phyloP scores from a whole-genome alignment of 1,140 invertebrate genomes.

The Agraylea sexmaculata region DNA sequence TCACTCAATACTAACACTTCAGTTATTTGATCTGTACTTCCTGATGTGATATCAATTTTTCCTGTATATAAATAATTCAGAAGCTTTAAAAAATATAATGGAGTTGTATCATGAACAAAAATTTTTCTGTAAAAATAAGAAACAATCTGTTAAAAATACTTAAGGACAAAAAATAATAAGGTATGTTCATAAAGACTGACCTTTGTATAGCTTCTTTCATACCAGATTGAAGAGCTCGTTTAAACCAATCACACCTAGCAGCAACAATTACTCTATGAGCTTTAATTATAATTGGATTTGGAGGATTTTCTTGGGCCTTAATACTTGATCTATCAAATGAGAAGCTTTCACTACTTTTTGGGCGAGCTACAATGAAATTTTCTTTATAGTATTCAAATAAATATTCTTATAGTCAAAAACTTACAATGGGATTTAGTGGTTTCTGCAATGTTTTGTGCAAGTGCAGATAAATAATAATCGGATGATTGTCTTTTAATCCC shows the following conservation, averaged over 20 bases:
- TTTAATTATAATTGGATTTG: constrained; percentile 28
- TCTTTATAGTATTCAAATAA: too few relatives aligned
- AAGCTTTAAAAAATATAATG: constrained; percentile 43
- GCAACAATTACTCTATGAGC: constrained; percentile 53
- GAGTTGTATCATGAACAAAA: constrained; percentile 48
- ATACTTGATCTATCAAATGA: too few relatives aligned
- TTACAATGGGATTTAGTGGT: too few relatives aligned
- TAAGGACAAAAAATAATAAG: not conserved
- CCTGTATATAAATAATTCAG: constrained; percentile 49
- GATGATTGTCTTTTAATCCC: constrained; percentile 19
- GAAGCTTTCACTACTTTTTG: too few relatives aligned
- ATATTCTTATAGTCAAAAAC: too few relatives aligned
- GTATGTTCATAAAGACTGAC: constrained; percentile 25
- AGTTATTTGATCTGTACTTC: constrained; percentile 42
- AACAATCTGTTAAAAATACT: constrained; percentile 7
- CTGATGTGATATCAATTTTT: constrained; percentile 31
- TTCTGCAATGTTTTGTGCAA: too few relatives aligned
- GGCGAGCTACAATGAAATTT: too few relatives aligned
- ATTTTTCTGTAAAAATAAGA: constrained; percentile 42
- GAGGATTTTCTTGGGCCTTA: too few relatives aligned
- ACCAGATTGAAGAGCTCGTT: constrained; percentile 48
- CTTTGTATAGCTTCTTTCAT: constrained; percentile 57
- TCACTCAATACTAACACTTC: constrained; percentile 45
- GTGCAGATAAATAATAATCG: too few relatives aligned
- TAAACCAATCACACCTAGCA: constrained; percentile 53